phyloP scores from a whole-genome alignment of 1,140 invertebrate genomes.

The Coptotermes formosanus region DNA sequence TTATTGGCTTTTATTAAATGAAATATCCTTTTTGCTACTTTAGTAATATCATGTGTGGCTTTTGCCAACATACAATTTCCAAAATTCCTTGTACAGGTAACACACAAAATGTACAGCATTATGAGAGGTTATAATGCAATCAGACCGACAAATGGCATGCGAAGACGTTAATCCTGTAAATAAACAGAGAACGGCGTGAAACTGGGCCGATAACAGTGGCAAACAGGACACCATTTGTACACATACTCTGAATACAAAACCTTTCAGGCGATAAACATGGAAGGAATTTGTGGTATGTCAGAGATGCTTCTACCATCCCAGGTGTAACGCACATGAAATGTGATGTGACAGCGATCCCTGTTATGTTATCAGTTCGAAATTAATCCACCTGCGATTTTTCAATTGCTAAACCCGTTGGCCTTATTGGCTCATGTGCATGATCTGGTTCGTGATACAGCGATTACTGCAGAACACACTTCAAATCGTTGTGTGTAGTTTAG shows the following conservation, averaged over 20 bases:
- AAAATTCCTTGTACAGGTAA: too few species aligned
- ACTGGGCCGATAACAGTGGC: constrained; percentile 3
- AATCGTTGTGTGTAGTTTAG: too few species aligned
- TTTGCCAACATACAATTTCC: too few species aligned
- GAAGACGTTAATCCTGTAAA: background rate
- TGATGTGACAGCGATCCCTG: too few species aligned
- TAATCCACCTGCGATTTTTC: background rate
- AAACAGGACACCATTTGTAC: background rate
- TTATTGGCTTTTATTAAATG: too few species aligned
- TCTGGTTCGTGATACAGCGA: too few species aligned
- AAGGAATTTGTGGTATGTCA: background rate
- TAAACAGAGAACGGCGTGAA: background rate
- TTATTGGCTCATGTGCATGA: background rate
- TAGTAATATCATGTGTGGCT: too few species aligned
- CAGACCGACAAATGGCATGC: background rate
- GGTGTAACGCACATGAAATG: background rate
- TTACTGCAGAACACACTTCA: too few species aligned
- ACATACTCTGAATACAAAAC: background rate
- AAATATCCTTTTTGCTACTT: too few species aligned
- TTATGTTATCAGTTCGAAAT: background rate
- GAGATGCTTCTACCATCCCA: background rate
- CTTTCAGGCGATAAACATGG: background rate
- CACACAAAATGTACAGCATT: too few species aligned
- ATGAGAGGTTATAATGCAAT: background rate
- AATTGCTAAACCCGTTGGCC: background rate